Evolutionary conservation across 1,140 invertebrate species (phyloP).

Genomic region (Pteromalus puparum): DNA sequence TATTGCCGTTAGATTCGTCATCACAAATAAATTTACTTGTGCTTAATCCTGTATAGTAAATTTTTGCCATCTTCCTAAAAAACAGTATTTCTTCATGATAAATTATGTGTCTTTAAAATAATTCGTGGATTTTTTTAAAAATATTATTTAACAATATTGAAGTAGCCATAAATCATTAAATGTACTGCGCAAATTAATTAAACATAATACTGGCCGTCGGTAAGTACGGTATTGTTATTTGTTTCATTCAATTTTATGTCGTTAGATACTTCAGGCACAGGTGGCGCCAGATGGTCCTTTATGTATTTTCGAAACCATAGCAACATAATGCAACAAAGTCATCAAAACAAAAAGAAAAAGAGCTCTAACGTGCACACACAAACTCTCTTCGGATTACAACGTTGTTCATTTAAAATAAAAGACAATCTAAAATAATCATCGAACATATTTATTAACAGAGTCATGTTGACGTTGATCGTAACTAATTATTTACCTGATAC

Average conservation of each 20-base stretch:
- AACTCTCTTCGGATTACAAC: not conserved
- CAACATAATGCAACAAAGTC: constrained; percentile 20
- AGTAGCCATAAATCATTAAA: too few species aligned
- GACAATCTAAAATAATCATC: not conserved
- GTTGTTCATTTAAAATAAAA: too few species aligned
- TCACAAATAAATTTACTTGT: constrained; percentile 57
- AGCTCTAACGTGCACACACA: not conserved
- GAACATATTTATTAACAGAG: not conserved
- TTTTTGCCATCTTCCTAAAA: constrained; percentile 56
- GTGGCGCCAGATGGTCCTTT: constrained; percentile 33
- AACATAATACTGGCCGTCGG: too few species aligned
- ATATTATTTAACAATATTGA: too few species aligned
- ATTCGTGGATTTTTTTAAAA: too few species aligned
- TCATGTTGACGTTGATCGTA: not conserved
- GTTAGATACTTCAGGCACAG: constrained; percentile 3
- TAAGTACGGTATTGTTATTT: too few species aligned
- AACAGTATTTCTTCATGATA: constrained; percentile 9
- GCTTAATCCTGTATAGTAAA: constrained; percentile 68
- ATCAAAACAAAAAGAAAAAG: constrained; percentile 40
- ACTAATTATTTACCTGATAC: not conserved
- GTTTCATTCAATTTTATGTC: too few species aligned
- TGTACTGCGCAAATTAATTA: too few species aligned
- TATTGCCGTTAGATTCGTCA: constrained; percentile 40
- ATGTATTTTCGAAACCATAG: constrained; percentile 34
- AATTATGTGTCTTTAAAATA: not conserved